phyloP scores from a whole-genome alignment of 2,113 vertebrate species.

The Thermophis baileyi region DNA sequence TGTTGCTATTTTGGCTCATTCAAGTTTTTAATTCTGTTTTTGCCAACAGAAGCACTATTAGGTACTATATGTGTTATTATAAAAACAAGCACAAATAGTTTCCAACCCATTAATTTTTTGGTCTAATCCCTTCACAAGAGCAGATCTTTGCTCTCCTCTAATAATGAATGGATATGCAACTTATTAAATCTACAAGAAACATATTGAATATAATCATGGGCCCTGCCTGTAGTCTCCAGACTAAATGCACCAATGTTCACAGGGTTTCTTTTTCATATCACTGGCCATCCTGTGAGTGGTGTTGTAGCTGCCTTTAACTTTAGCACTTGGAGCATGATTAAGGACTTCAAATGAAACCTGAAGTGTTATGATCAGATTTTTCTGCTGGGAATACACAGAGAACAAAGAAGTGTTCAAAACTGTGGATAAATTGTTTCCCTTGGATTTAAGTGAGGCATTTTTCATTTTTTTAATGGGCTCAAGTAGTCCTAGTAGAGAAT shows the following conservation, averaged over 20 bases:
- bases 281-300: background rate
- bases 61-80: background rate
- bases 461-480: conserved; percentile 46
- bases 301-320: background rate
- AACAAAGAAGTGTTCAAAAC: conserved; percentile 34
- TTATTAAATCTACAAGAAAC: background rate
- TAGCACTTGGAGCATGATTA: too few species aligned
- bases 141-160: background rate
- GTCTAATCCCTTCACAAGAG: background rate
- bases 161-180: background rate
- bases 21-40: background rate
- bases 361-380: conserved; percentile 49
- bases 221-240: background rate
- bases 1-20: background rate
- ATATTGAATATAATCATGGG: background rate
- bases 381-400: conserved; percentile 34
- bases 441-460: conserved; percentile 8
- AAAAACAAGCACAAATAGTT: background rate
- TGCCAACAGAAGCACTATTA: background rate
- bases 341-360: background rate
- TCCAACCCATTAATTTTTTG: background rate
- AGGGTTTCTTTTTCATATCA: background rate
- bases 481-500: conserved; percentile 33
- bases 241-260: background rate
- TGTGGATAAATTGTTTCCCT: conserved; percentile 40